Conservation (phyloP, 2,888 invertebrate species). For the Nemotelus pantherinus region DNA sequence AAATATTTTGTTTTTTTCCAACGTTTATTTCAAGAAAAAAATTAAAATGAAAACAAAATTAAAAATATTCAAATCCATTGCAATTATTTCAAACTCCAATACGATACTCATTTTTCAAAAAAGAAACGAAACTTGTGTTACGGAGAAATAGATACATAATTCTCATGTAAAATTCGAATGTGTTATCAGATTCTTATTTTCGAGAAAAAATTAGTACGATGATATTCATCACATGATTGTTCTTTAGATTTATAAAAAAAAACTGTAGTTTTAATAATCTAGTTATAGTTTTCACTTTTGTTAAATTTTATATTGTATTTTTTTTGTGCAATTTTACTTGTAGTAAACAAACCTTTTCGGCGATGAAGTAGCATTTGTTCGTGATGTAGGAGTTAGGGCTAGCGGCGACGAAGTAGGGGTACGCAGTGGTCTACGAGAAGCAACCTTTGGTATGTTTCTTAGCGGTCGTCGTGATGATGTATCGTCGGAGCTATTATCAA, state of each 20-base stretch:
- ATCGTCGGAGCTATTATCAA: conserved; percentile 45
- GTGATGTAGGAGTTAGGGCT: conserved; percentile 60
- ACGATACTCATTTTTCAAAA: too few relatives aligned
- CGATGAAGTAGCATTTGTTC: conserved; percentile 63
- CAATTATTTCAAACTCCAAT: too few relatives aligned
- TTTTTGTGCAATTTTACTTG: conserved; percentile 25
- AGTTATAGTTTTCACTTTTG: neutral
- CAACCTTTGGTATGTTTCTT: conserved; percentile 56
- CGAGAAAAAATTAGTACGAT: conserved; percentile 1
- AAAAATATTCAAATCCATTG: too few relatives aligned
- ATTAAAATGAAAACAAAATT: too few relatives aligned
- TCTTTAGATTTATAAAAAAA: neutral
- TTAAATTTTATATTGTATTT: conserved; percentile 38
- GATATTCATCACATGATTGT: neutral
- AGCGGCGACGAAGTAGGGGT: conserved; percentile 63
- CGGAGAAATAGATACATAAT: neutral
- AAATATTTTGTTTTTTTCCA: neutral
- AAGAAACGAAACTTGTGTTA: too few relatives aligned
- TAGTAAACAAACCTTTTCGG: conserved; percentile 45
- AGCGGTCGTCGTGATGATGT: conserved; percentile 53
- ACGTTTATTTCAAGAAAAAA: neutral
- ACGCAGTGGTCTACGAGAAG: conserved; percentile 62
- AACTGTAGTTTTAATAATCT: conserved; percentile 2
- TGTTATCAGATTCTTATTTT: neutral
- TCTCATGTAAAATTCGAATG: neutral